Base-by-base conservation (phyloP, 2,113 vertebrate species). In the Sinocyclocheilus anshuiensis region DNA sequence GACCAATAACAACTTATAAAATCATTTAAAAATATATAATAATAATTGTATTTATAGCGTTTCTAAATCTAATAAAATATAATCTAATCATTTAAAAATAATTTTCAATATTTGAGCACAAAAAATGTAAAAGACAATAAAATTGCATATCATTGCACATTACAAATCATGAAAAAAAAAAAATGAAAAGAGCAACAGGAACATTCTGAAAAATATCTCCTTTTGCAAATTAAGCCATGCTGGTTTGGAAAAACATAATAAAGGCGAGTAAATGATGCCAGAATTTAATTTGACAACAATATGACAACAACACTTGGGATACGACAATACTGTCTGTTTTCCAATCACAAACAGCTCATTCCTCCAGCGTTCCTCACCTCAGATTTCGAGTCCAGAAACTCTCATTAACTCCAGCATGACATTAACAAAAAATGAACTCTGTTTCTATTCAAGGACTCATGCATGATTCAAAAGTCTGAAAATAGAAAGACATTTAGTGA, bases 391-490 rank as follows among this genome's bases (percentile, higher is more conserved):
- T 67, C 79, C 61, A 81, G 55, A 48, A 65, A 36, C 72, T 20
- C 72, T 86, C 6, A 80, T 77, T 83, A 86, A 67, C 29, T 55
- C 45, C 55, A 67, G 63, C 18, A 75, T 33, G 24, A 20, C 77
- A 45, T 42, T 39, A 86, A 80, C 79, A 67, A 74, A 80, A 84
- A 86, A 88, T 84, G 33, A 53, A 80, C n/a, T 15, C 20, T 6
- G 18, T 81, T 81, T 86, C 88, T 89, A 89, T 89, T 86, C 77
- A 33, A 57, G 82, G 65, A 74, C 26, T 89, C 81, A 61, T 89
- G 24, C 71, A 89, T 77, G 36, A 86, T 81, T 77, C 4, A 84
- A 55, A 63, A n/a, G 36, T 61, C 81, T 72, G 13, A 61, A 86
- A 84, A 86, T 84, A 88, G 33, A 59, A 36, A 6, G 36, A 42